phyloP scores from a whole-genome alignment of 2,797 vertebrate genomes.

The Melanogrammus aeglefinus region DNA sequence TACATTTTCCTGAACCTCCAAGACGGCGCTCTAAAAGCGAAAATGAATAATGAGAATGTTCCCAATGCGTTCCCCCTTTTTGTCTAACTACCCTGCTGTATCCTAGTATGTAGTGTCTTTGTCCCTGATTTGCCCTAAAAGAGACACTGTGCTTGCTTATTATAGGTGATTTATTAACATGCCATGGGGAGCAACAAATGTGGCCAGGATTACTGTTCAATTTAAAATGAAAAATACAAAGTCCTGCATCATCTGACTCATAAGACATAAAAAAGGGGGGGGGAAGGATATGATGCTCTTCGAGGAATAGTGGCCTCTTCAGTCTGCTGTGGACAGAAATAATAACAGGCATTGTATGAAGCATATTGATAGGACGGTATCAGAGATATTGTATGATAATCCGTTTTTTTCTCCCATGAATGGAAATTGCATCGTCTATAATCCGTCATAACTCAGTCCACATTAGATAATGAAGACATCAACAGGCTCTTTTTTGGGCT shows the following conservation, averaged over 20 bases:
- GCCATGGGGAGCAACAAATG: neutral
- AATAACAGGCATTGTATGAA: neutral
- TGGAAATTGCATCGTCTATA: neutral
- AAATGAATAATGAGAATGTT: neutral
- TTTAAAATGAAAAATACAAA: neutral
- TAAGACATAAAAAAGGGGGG: neutral
- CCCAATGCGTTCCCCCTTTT: neutral
- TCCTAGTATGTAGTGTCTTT: neutral
- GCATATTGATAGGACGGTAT: neutral
- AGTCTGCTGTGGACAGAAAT: neutral
- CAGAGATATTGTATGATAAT: neutral
- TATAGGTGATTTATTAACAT: slow-evolving; percentile 1
- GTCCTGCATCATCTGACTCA: neutral
- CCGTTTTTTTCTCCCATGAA: neutral
- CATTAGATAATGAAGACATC: neutral
- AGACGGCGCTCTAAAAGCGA: neutral
- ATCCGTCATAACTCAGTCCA: neutral
- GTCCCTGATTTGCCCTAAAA: neutral
- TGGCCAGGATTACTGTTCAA: neutral
- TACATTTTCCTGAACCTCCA: neutral
- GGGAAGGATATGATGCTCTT: neutral
- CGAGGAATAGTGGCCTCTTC: neutral
- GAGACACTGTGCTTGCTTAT: neutral
- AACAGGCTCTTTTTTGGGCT: neutral
- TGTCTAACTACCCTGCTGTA: neutral